These are phyloP conservation scores for Willisornis vidua DNA, from an alignment of 2,113 vertebrate genomes.

Conservation along the genomic window DNA sequence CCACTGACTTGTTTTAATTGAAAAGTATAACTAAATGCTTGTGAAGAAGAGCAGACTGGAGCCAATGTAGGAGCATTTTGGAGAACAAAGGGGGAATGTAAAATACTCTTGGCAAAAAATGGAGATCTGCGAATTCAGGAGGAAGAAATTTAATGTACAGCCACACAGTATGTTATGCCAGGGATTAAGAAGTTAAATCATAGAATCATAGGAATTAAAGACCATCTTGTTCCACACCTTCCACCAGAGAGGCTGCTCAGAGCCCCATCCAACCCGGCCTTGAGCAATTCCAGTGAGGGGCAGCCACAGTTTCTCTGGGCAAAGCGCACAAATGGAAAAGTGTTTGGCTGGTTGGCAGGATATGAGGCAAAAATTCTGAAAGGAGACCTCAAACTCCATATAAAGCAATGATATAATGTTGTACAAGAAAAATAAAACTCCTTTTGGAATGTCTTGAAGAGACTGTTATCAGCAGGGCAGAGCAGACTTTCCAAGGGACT, in stretches of 20 bases:
- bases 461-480: neutral
- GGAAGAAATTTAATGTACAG: neutral
- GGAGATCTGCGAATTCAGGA: neutral
- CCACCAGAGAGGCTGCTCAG: neutral
- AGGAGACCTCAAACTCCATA: neutral
- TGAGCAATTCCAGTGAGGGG: neutral
- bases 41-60: neutral
- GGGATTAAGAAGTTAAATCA: neutral
- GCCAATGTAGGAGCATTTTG: neutral
- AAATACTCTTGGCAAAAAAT: neutral
- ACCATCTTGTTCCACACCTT: neutral
- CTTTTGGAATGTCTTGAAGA: neutral
- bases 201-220: neutral
- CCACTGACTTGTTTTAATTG: neutral
- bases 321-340: neutral
- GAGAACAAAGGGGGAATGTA: neutral
- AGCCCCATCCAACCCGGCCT: neutral
- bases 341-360: neutral
- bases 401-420: neutral
- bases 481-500: neutral
- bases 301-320: neutral
- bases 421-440: neutral
- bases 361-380: neutral
- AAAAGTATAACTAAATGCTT: neutral
- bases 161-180: neutral